Percentiles rank a stretch among this genome's conserved stretches.
These are phyloP conservation scores for Cheirogaleus major DNA, from an alignment of 2,797 vertebrate species.

Conservation along the genomic window DNA sequence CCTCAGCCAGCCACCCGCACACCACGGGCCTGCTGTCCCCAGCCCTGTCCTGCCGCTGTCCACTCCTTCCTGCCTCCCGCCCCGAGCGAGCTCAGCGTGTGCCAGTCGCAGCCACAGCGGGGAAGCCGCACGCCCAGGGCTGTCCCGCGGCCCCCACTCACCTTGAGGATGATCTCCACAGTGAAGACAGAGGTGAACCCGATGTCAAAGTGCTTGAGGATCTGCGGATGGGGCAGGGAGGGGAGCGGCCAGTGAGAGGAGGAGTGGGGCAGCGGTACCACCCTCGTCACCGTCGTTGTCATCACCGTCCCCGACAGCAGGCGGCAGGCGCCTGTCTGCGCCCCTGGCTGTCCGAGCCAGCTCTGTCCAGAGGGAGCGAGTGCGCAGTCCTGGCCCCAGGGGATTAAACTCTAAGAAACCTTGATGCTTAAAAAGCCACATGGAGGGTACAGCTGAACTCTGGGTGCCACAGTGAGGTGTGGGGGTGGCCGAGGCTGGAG, in stretches of 20 bases:
- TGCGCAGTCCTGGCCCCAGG: fast-evolving
- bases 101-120: fast-evolving
- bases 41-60: neutral
- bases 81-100: fast-evolving
- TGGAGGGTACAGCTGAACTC: fast-evolving
- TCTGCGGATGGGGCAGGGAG: slow-evolving; percentile 82
- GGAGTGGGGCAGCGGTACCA: fast-evolving
- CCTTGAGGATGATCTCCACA: slow-evolving; percentile 97
- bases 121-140: fast-evolving
- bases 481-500: fast-evolving
- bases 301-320: neutral
- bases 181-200: slow-evolving; percentile 98
- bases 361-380: neutral
- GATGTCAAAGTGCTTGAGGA: slow-evolving; percentile 95
- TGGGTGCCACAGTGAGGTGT: neutral
- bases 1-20: too few species aligned
- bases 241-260: neutral
- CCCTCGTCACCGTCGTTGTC: fast-evolving
- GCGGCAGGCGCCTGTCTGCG: neutral
- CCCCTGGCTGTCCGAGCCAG: fast-evolving
- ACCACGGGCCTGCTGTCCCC: neutral
- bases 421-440: neutral
- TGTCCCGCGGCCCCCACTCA: slow-evolving; percentile 74
- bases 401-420: neutral
- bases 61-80: fast-evolving